phyloP scores from a whole-genome alignment of 1,140 invertebrate species.

The Zaprionus vittiger region DNA sequence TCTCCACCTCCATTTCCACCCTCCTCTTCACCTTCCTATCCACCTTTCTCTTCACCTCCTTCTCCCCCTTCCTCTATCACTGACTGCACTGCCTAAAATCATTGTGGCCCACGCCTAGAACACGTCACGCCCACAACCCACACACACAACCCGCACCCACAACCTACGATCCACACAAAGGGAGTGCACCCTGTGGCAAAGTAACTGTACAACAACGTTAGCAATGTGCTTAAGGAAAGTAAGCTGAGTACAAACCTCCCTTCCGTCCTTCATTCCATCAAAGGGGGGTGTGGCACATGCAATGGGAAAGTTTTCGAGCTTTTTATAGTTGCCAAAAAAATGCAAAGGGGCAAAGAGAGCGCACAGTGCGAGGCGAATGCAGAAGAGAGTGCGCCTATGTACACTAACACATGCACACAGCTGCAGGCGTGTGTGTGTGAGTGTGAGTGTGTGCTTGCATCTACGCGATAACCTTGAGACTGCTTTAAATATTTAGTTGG shows the following conservation, averaged over 20 bases:
- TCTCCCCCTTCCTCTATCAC: background rate
- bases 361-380: background rate
- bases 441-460: constrained; percentile 24
- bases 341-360: constrained; percentile 14
- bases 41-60: too few species aligned
- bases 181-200: background rate
- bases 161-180: too few species aligned
- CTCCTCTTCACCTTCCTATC: too few species aligned
- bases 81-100: background rate
- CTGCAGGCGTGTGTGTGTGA: constrained; percentile 15
- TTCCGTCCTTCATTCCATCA: too few species aligned
- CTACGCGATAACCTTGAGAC: constrained; percentile 68
- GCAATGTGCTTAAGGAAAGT: constrained; percentile 1
- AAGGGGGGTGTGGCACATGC: constrained; percentile 14
- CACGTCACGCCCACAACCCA: background rate
- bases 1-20: too few species aligned
- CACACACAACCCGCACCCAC: too few species aligned
- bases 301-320: constrained; percentile 51
- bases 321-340: constrained; percentile 35
- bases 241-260: background rate
- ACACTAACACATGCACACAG: background rate
- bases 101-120: background rate
- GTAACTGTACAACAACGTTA: background rate
- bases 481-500: constrained; percentile 71
- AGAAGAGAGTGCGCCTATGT: constrained; percentile 18